Conservation (phyloP, 2,113 vertebrate species). For the Noturus placidus region DNA sequence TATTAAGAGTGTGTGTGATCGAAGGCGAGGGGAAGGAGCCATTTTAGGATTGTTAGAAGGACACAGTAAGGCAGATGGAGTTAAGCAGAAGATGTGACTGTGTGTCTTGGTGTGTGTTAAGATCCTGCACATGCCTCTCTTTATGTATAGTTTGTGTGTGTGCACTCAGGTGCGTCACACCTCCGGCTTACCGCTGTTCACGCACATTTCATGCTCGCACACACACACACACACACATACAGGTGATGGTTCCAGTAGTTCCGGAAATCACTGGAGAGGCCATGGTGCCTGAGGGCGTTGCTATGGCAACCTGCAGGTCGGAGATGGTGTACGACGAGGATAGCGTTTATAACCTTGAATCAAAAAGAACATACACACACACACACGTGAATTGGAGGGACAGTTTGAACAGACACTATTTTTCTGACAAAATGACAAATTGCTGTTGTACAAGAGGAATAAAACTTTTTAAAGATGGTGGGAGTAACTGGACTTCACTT, state of each 20-base stretch:
- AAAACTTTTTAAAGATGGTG: neutral
- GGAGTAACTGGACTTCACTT: neutral
- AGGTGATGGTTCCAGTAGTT: slow-evolving; percentile 14
- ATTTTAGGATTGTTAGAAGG: neutral
- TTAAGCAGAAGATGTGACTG: slow-evolving; percentile 1
- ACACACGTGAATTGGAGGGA: neutral
- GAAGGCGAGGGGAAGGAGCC: neutral
- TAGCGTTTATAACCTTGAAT: slow-evolving; percentile 70
- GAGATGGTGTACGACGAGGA: slow-evolving; percentile 57
- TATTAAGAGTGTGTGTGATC: neutral
- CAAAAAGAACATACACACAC: slow-evolving; percentile 36
- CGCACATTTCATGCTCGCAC: neutral
- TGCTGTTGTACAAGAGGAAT: neutral
- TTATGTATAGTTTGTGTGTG: neutral
- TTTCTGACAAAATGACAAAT: neutral
- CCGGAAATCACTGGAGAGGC: slow-evolving; percentile 53
- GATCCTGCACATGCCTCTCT: neutral
- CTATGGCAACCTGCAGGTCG: slow-evolving; percentile 52
- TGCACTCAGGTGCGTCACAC: neutral
- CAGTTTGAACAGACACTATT: neutral
- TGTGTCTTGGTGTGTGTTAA: neutral
- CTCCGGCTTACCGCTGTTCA: neutral
- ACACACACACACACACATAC: slow-evolving; percentile 13
- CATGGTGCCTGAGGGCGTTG: slow-evolving; percentile 66
- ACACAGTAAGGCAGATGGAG: neutral